Conservation (phyloP, 2,113 vertebrate species). For the Erinaceus europaeus region DNA sequence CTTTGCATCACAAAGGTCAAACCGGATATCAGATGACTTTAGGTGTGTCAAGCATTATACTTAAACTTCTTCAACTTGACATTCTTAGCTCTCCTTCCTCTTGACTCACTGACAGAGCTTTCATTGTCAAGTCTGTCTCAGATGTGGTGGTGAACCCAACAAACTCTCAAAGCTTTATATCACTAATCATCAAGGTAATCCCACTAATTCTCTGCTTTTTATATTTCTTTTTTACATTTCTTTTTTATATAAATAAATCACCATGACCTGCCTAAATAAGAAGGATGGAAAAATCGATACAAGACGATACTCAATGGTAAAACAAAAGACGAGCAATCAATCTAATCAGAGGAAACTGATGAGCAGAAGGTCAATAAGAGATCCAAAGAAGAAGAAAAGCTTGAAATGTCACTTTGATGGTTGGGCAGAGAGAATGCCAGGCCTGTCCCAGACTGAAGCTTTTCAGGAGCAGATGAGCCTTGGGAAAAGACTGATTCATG, state of each 20-base stretch:
- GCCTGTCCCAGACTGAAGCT: neutral
- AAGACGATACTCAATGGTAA: constrained; percentile 7
- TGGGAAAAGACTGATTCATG: neutral
- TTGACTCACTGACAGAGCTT: neutral
- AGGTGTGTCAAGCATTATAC: neutral
- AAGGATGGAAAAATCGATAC: neutral
- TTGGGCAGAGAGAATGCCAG: neutral
- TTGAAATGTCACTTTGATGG: neutral
- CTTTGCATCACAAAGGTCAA: neutral
- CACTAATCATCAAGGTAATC: constrained; percentile 4
- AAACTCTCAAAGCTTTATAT: neutral
- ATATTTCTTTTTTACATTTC: neutral
- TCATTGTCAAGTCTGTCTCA: neutral
- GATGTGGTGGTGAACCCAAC: neutral
- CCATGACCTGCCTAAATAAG: constrained; percentile 5
- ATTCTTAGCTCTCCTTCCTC: neutral
- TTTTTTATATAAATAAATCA: constrained; percentile 48
- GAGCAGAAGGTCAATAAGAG: neutral
- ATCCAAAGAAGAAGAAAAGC: neutral
- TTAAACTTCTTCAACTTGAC: neutral
- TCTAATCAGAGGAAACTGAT: neutral
- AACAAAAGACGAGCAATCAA: constrained; percentile 11
- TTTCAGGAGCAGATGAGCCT: neutral
- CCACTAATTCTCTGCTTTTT: constrained; percentile 26
- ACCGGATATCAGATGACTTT: neutral